phyloP scores from a whole-genome alignment of 2,797 vertebrate genomes.

The Nothura maculosa region DNA sequence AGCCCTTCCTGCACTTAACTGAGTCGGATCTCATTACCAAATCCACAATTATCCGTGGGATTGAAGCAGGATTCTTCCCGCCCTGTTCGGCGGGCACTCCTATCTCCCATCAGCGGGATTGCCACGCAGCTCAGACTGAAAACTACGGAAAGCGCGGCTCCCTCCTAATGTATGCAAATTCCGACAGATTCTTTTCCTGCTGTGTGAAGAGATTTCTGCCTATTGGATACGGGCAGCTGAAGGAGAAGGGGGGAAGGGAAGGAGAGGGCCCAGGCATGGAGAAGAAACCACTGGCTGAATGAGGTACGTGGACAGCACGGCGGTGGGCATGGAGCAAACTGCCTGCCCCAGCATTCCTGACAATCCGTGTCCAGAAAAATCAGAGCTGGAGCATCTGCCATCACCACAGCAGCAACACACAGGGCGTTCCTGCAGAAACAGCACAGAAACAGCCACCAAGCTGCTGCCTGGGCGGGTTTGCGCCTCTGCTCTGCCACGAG shows the following conservation, averaged over 20 bases:
- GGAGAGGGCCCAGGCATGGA: not conserved
- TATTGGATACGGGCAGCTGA: not conserved
- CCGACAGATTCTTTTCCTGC: not conserved
- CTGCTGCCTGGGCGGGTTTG: not conserved
- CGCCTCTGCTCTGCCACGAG: fast-evolving
- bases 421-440: not conserved
- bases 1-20: slow-evolving; percentile 29
- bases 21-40: slow-evolving; percentile 48
- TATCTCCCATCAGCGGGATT: slow-evolving; percentile 24
- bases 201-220: slow-evolving; percentile 39
- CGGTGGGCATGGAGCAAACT: not conserved
- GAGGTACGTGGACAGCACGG: not conserved
- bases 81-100: not conserved
- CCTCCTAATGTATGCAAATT: slow-evolving; percentile 72
- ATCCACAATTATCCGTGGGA: slow-evolving; percentile 6
- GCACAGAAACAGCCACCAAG: not conserved
- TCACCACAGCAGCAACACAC: no score
- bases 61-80: not conserved
- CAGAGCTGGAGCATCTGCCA: not conserved
- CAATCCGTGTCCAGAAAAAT: not conserved
- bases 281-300: not conserved
- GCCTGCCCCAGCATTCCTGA: not conserved
- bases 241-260: slow-evolving; percentile 5
- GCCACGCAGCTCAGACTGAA: slow-evolving; percentile 20
- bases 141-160: not conserved